Evolutionary conservation across 2,797 vertebrate genomes (phyloP).

Genomic region (Typhlichthys eigenmanni): DNA sequence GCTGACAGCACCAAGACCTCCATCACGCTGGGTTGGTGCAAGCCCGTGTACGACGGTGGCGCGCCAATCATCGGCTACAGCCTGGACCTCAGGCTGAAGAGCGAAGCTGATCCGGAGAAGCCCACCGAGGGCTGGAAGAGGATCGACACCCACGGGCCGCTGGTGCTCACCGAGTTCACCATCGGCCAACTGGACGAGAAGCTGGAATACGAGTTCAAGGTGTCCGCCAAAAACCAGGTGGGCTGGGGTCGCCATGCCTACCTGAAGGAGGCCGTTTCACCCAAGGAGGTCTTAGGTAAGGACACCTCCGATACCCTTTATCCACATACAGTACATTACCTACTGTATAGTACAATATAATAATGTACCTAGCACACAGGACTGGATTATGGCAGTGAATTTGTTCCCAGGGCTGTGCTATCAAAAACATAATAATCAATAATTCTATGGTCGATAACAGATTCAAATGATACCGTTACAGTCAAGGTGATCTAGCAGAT

Average conservation of each 20-base stretch:
- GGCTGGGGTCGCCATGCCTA: constrained; percentile 94
- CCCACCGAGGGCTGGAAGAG: constrained; percentile 92
- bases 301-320: background rate
- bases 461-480: too few relatives aligned
- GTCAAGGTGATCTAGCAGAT: too few relatives aligned
- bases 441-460: too few relatives aligned
- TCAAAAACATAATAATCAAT: too few relatives aligned
- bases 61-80: constrained; percentile 94
- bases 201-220: constrained; percentile 93
- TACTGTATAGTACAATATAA: too few relatives aligned
- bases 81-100: constrained; percentile 92
- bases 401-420: too few relatives aligned
- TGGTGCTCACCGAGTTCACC: constrained; percentile 93
- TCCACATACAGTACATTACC: background rate
- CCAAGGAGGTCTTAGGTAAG: constrained; percentile 94
- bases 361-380: too few relatives aligned
- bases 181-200: constrained; percentile 89
- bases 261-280: constrained; percentile 90
- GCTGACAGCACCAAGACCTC: constrained; percentile 93
- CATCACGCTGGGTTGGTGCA: constrained; percentile 91
- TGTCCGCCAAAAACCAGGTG: constrained; percentile 95
- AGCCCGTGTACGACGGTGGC: constrained; percentile 95
- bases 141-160: constrained; percentile 87
- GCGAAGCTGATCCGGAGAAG: constrained; percentile 79
- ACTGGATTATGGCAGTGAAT: too few relatives aligned